These are phyloP conservation scores for Sinella curviseta DNA, from an alignment of 1,140 invertebrate species.

Conservation along the genomic window DNA sequence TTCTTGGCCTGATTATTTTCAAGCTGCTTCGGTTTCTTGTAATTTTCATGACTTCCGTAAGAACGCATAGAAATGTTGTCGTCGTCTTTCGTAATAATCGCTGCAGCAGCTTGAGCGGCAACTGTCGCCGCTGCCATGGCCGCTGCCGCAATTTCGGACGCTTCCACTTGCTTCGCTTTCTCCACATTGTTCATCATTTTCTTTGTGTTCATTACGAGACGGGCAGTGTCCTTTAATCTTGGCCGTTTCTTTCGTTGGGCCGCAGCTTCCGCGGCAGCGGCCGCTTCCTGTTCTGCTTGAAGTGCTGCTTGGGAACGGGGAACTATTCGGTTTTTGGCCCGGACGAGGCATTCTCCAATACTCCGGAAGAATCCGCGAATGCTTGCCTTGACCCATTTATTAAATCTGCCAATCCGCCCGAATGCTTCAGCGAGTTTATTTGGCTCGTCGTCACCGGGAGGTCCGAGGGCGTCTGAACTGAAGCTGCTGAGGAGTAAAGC, in stretches of 20 bases:
- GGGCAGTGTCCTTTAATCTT: slow-evolving; percentile 59
- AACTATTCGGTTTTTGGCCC: not conserved
- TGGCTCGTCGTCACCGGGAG: slow-evolving; percentile 85
- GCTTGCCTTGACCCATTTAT: slow-evolving; percentile 79
- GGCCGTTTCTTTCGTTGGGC: not conserved
- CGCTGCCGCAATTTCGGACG: too few relatives aligned
- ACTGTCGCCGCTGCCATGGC: too few relatives aligned
- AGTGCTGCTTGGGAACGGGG: too few relatives aligned
- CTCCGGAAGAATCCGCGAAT: slow-evolving; percentile 51
- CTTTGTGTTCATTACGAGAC: slow-evolving; percentile 48
- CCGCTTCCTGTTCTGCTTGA: too few relatives aligned
- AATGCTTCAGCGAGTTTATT: slow-evolving; percentile 97
- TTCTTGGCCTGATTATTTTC: too few relatives aligned
- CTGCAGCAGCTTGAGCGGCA: too few relatives aligned
- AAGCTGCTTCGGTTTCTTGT: too few relatives aligned
- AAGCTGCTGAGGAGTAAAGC: slow-evolving; percentile 97
- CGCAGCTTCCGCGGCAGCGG: not conserved
- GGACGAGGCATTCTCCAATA: not conserved
- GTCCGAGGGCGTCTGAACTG: slow-evolving; percentile 87
- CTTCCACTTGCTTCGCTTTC: slow-evolving; percentile 36
- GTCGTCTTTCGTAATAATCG: too few relatives aligned
- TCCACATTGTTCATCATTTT: slow-evolving; percentile 42
- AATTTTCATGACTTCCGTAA: too few relatives aligned
- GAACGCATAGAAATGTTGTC: too few relatives aligned
- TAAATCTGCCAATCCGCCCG: slow-evolving; percentile 85